Conservation (phyloP, 2,797 vertebrate genomes). For the Darevskia nairensis region DNA sequence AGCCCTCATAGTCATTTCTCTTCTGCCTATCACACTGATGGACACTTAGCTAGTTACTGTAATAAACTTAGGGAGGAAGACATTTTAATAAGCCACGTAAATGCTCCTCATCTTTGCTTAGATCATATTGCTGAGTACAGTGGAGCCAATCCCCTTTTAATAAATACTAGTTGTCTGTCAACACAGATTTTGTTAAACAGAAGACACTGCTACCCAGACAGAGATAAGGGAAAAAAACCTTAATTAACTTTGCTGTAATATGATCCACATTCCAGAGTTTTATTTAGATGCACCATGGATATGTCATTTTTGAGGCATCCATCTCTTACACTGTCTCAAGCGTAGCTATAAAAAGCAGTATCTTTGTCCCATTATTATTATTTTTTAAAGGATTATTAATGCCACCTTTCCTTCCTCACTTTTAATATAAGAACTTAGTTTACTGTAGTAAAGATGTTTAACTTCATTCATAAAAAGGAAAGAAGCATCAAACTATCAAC, state of each 20-base stretch:
- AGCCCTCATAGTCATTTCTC: neutral
- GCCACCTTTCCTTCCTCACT: neutral
- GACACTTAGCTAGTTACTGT: neutral
- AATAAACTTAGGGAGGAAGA: neutral
- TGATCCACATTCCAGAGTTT: neutral
- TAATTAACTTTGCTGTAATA: slow-evolving; percentile 19
- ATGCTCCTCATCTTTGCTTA: neutral
- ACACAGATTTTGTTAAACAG: slow-evolving; percentile 18
- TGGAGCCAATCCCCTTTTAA: neutral
- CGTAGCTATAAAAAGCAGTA: neutral
- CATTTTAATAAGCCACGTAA: neutral
- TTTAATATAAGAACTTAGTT: neutral
- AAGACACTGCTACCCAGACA: neutral
- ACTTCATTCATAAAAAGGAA: neutral
- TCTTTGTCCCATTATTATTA: neutral
- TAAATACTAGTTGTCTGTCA: slow-evolving; percentile 5
- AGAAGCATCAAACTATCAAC: neutral
- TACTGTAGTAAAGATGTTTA: neutral
- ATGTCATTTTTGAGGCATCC: neutral
- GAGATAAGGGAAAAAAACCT: neutral
- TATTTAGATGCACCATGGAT: neutral
- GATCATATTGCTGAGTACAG: neutral
- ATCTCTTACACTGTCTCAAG: neutral
- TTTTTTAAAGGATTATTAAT: neutral
- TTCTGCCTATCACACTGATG: neutral